Base-by-base conservation (phyloP, 30 jellyfish, hydroid and myxozoan genomes). In the Cassiopea andromeda region DNA sequence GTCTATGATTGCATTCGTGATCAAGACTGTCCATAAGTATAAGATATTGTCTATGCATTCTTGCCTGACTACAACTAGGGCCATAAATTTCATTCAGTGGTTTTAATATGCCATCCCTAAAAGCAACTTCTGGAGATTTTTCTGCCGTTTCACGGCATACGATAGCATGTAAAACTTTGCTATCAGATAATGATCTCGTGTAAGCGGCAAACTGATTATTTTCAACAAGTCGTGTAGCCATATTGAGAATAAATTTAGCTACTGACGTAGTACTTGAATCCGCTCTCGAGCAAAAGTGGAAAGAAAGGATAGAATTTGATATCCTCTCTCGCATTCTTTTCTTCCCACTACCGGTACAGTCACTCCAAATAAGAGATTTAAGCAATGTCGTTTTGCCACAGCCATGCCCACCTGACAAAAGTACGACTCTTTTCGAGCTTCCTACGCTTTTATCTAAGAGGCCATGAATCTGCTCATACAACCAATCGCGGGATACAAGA, bases 321-420 rank as follows among this genome's bases (percentile, higher is more conserved):
- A 89, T 44, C 19, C 82, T 48, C 60, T 89, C 92, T 1, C 97
- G 86, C 47, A 69, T 70, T 17, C 89, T 47, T 45, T 17, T 75
- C 49, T 82, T 81, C 2, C 82, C 77, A 48, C 46, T 81, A 27
- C 92, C 75, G 38, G 69, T 64, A 17, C 82, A 66, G 49, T 86
- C 93, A 64, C 79, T 81, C 97, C 97, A 89, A 12, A 89, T 82
- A 10, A 89, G 17, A 13, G 88, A 77, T 27, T 73, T 73, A 2
- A 89, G 81, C 73, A 81, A 89, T 8, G 97, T 79, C 1, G 97
- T 80, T 60, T 81, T 89, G 17, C 97, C 97, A 43, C 91, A 80
- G 7, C 97, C 97, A 78, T 60, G 78, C 1, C 84, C 60, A 7
- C 92, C 97, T 44, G 75, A 50, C 27, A 89, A 54, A 7, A 81